phyloP scores from a whole-genome alignment of 53 echinoderm and acorn worm species.

The Paracentrotus lividus region DNA sequence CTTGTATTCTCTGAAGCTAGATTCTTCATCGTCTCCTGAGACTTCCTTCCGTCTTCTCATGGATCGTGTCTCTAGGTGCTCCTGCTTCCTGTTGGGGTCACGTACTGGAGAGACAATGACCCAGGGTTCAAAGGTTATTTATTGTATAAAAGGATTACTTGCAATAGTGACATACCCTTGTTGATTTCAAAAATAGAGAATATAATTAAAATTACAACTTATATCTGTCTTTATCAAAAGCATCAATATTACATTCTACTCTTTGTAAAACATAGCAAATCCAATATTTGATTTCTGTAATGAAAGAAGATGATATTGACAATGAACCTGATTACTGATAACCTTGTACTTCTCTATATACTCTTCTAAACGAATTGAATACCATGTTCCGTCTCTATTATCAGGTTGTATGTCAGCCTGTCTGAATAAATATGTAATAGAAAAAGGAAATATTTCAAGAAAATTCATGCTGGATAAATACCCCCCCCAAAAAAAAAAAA shows the following conservation, averaged over 20 bases:
- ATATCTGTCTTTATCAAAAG: too few relatives aligned
- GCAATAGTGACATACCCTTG: too few relatives aligned
- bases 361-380: too few relatives aligned
- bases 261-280: background rate
- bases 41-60: conserved; percentile 53
- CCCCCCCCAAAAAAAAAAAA: too few relatives aligned
- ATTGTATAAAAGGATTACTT: background rate
- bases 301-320: background rate
- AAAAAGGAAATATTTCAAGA: background rate
- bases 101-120: conserved; percentile 21
- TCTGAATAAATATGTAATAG: background rate
- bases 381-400: too few relatives aligned
- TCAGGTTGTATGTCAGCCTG: too few relatives aligned
- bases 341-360: too few relatives aligned
- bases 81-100: conserved; percentile 59
- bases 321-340: too few relatives aligned
- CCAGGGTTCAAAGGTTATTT: background rate
- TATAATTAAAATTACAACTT: too few relatives aligned
- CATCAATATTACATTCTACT: too few relatives aligned
- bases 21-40: conserved; percentile 15
- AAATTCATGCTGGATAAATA: background rate
- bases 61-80: conserved; percentile 59
- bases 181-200: too few relatives aligned
- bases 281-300: background rate
- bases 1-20: conserved; percentile 62